A percentile compares a stretch with the other conserved stretches of the same genome.
These are phyloP conservation scores for Drosophila santomea DNA, from an alignment of 1,140 invertebrate species.

Conservation along the genomic window DNA sequence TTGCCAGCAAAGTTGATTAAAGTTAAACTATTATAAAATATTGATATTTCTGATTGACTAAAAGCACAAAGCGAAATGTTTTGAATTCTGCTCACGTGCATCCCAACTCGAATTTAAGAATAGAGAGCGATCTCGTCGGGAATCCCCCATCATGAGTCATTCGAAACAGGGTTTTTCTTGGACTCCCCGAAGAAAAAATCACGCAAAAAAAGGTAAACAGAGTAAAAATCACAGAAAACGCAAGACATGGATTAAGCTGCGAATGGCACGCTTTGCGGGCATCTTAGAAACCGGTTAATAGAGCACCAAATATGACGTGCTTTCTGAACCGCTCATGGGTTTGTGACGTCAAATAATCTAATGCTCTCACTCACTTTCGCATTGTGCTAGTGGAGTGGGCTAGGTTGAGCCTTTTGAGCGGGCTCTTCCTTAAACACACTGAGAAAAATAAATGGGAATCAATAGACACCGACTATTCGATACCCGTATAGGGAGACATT, in stretches of 20 bases:
- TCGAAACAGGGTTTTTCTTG: slow-evolving; percentile 30
- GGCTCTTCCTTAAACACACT: neutral
- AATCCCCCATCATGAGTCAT: slow-evolving; percentile 48
- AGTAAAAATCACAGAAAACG: slow-evolving; percentile 38
- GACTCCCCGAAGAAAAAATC: slow-evolving; percentile 14
- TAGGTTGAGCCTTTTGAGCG: slow-evolving; percentile 16
- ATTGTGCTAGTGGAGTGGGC: slow-evolving; percentile 24
- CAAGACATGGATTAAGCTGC: slow-evolving; percentile 11
- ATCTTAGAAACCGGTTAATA: slow-evolving; percentile 41
- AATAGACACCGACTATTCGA: too few species aligned
- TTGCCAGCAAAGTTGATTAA: too few species aligned
- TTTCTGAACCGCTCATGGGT: slow-evolving; percentile 42
- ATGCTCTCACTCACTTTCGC: slow-evolving; percentile 18
- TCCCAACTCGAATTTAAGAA: neutral
- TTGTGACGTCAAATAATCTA: slow-evolving; percentile 62
- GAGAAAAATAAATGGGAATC: neutral
- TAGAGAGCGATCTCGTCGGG: slow-evolving; percentile 12
- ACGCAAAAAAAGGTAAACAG: slow-evolving; percentile 26
- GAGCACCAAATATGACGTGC: slow-evolving; percentile 26
- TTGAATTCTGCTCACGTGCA: slow-evolving; percentile 16
- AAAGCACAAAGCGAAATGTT: too few species aligned
- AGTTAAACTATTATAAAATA: too few species aligned
- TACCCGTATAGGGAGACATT: too few species aligned
- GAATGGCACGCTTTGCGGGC: slow-evolving; percentile 22
- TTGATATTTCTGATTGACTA: too few species aligned